A percentile compares a stretch with the other conserved stretches of the same genome.
Conservation (phyloP, 2,113 vertebrate genomes). For the Lagopus leucura region DNA sequence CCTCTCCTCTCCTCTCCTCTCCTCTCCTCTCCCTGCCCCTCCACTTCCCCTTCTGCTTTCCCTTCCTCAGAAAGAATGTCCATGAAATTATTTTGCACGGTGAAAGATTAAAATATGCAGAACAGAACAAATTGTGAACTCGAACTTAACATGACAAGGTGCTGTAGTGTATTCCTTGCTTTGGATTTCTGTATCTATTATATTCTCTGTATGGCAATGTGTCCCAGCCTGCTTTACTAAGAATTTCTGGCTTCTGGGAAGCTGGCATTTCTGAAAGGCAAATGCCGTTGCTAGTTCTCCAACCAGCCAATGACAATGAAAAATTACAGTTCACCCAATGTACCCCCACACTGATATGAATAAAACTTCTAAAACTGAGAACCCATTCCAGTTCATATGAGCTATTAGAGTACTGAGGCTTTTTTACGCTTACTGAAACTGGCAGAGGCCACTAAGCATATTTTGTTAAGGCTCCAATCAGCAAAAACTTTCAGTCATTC, state of each 20-base stretch:
- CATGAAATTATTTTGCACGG: background rate
- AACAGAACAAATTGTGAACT: background rate
- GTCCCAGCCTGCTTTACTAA: background rate
- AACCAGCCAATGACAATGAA: background rate
- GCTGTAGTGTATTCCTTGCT: background rate
- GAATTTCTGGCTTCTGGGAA: background rate
- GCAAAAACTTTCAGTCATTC: slow-evolving; percentile 9
- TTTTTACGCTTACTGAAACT: slow-evolving; percentile 30
- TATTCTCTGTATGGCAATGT: background rate
- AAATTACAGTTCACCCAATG: background rate
- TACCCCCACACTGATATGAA: background rate
- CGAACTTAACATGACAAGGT: background rate
- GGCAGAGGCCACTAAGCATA: slow-evolving; percentile 9
- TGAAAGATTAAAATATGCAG: background rate
- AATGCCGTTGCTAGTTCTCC: background rate
- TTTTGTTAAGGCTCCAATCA: slow-evolving; percentile 26
- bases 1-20: background rate
- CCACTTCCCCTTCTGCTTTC: background rate
- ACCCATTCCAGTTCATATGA: background rate
- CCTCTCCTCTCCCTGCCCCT: too few relatives aligned
- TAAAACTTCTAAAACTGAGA: background rate
- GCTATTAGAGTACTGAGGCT: slow-evolving; percentile 1
- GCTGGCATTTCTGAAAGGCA: background rate
- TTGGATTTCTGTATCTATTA: background rate
- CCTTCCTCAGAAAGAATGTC: background rate